A percentile compares a stretch with the other conserved stretches of the same genome.
phyloP scores from a whole-genome alignment of 2,113 vertebrate genomes.

The Diadophis punctatus region DNA sequence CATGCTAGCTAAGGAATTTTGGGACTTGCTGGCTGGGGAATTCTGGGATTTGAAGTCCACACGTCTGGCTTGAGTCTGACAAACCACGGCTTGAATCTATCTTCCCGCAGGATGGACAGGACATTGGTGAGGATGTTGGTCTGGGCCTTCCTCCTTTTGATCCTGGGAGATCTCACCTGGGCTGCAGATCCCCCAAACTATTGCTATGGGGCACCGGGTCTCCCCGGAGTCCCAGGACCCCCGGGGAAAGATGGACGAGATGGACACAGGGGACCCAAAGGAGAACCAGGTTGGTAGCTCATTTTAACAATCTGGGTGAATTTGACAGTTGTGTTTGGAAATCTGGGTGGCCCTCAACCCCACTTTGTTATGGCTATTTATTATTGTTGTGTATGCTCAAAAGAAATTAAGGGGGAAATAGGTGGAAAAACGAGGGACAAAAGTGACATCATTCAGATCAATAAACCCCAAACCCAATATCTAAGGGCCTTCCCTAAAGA shows the following conservation, averaged over 20 bases:
- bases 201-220: slow-evolving; percentile 70
- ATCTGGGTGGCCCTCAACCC: background rate
- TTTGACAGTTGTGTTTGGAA: background rate
- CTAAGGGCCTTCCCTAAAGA: background rate
- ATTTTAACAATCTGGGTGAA: background rate
- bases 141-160: slow-evolving; percentile 33
- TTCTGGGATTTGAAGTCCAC: background rate
- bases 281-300: slow-evolving; percentile 70
- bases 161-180: slow-evolving; percentile 6
- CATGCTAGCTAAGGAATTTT: background rate
- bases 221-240: slow-evolving; percentile 79
- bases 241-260: slow-evolving; percentile 84
- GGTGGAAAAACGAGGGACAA: too few species aligned
- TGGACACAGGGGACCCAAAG: slow-evolving; percentile 74
- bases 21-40: background rate
- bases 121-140: background rate
- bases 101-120: background rate
- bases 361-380: background rate
- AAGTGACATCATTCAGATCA: background rate
- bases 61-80: too few species aligned
- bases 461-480: background rate
- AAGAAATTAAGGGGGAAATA: background rate
- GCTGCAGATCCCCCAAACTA: background rate
- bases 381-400: background rate
- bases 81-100: background rate